Conservation (phyloP, 2,797 vertebrate species). For the Enteromius mattozi region DNA sequence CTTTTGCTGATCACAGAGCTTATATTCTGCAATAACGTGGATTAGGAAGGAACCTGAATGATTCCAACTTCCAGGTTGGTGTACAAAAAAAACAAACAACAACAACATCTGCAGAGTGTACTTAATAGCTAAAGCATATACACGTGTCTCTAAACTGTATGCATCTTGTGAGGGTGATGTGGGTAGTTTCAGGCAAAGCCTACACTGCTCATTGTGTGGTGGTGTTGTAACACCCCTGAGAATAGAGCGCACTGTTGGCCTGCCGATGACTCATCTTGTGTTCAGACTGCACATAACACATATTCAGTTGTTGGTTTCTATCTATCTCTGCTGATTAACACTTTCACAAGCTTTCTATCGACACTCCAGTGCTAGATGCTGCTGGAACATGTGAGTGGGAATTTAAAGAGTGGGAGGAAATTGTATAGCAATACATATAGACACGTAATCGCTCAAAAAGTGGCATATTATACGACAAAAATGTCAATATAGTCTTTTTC, state of each 20-base stretch:
- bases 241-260: conserved; percentile 53
- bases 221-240: conserved; percentile 60
- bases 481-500: neutral
- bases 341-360: conserved; percentile 45
- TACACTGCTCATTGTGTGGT: conserved; percentile 49
- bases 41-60: too few relatives aligned
- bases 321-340: conserved; percentile 52
- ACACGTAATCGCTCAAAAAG: neutral
- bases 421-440: neutral
- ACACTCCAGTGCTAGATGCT: conserved; percentile 19
- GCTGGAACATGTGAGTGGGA: conserved; percentile 1
- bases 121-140: neutral
- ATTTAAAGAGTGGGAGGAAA: conserved; percentile 20
- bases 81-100: neutral
- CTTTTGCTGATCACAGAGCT: neutral
- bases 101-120: neutral
- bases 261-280: conserved; percentile 58
- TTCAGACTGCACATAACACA: conserved; percentile 54
- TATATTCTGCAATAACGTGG: too few relatives aligned
- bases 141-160: conserved; percentile 2
- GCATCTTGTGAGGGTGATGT: conserved; percentile 38
- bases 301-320: conserved; percentile 24
- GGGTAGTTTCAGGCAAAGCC: conserved; percentile 49
- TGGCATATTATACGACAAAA: neutral
- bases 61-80: too few relatives aligned